These are phyloP conservation scores for Phymorhynchus buccinoides DNA, from an alignment of 1,140 invertebrate genomes.

Conservation along the genomic window DNA sequence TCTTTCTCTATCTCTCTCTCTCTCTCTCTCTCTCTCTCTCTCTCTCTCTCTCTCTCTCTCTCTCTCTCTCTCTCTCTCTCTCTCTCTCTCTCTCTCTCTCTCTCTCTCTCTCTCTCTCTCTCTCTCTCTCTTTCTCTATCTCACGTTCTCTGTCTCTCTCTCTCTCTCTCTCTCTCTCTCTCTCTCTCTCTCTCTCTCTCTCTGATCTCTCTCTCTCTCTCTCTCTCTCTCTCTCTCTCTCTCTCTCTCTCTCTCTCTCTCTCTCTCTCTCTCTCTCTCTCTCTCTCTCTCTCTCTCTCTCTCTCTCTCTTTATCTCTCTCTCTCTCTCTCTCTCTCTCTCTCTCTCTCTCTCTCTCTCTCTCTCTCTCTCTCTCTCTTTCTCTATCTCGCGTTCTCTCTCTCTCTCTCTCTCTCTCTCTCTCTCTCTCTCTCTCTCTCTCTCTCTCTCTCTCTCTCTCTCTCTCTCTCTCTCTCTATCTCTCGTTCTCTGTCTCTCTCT, in stretches of 20 bases:
- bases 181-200: constrained; percentile 11
- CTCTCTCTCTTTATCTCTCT: constrained; percentile 7
- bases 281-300: not conserved
- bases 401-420: constrained; percentile 6
- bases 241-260: too few species aligned
- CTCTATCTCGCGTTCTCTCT: too few species aligned
- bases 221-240: too few species aligned
- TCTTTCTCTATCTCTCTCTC: not conserved
- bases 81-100: constrained; percentile 21
- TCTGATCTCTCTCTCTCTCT: too few species aligned
- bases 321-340: constrained; percentile 21
- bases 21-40: not conserved
- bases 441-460: not conserved
- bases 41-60: not conserved
- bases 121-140: not conserved
- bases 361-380: constrained; percentile 12
- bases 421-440: not conserved
- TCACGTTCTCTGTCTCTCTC: too few species aligned
- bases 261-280: not conserved
- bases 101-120: constrained; percentile 24
- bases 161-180: constrained; percentile 8
- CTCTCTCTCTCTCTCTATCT: too few species aligned
- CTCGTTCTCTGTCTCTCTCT: too few species aligned
- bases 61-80: not conserved
- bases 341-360: not conserved